Base-by-base conservation (phyloP, 2,888 invertebrate genomes). In the Cosmorhoe ocellata region DNA sequence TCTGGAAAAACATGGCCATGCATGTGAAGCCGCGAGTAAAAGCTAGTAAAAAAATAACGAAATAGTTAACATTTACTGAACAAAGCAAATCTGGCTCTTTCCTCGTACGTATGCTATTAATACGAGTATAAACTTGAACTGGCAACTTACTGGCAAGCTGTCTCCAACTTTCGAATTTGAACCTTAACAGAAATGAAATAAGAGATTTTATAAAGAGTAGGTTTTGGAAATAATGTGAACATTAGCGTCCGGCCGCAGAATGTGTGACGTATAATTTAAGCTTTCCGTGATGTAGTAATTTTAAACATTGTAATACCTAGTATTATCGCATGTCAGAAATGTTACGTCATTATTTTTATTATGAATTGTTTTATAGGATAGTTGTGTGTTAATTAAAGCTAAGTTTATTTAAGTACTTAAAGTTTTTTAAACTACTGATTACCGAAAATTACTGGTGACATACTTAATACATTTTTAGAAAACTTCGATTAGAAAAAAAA, bases 201-300 rank as follows among this genome's bases (percentile, higher is more conserved):
- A 32, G 42, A 31, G 12, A 26, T 31, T 12, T 45, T 52, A 45
- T 36, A 27, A 33, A 34, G 14, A 24, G 36, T 22, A 0, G 13
- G 10, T 40, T 44, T 49, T 6, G 28, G 28, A 43, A 45, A 50
- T n/a, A n/a, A n/a, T n/a, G 38, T 32, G 56, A 42, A 55, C 52
- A 51, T 55, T 48, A 56, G 51, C 38, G 51, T 46, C 47, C 34
- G 32, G 59, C 58, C 56, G 37, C 57, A 45, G 51, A 54, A 60
- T 61, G 51, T 64, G 59, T 63, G 59, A 63, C 60, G 58, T 52
- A 40, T 63, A 24, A 18, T 18, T 61, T 55, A 59, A 59, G 63
- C 55, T 54, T 64, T 64, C 53, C 61, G 60, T 61, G 53, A 48
- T 41, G 57, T 28, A 43, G 55, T 53, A 54, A 61, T 62, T 63